Evolutionary conservation across 2,797 vertebrate species (phyloP).

Genomic region (Cygnus olor): DNA sequence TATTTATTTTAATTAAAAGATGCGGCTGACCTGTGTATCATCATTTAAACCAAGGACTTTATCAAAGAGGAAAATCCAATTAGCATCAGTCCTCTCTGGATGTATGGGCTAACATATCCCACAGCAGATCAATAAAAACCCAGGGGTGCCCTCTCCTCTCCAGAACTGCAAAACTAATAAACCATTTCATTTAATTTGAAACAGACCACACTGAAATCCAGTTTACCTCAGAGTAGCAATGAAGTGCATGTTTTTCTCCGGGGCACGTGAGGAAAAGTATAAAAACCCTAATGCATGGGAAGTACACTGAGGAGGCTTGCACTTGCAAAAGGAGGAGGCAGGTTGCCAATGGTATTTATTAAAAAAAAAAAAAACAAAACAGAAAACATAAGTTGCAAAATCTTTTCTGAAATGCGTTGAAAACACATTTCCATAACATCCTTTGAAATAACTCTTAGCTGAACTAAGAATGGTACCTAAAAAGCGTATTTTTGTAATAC

Average conservation of each 20-base stretch:
- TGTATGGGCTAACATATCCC: conserved; percentile 19
- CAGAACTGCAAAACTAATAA: conserved; percentile 62
- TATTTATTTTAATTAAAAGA: conserved; percentile 44
- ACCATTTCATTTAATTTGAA: conserved; percentile 59
- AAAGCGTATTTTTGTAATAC: neutral
- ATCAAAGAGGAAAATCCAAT: conserved; percentile 59
- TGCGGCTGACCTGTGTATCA: neutral
- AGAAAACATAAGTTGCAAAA: neutral
- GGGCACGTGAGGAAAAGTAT: neutral
- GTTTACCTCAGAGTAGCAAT: conserved; percentile 42
- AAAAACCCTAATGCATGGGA: neutral
- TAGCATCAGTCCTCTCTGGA: conserved; percentile 39
- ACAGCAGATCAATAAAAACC: conserved; percentile 46
- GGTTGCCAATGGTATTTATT: neutral
- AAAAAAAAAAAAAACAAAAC: neutral
- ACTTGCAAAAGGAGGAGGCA: neutral
- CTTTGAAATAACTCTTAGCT: neutral
- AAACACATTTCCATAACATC: neutral
- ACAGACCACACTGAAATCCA: conserved; percentile 30
- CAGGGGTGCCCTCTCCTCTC: conserved; percentile 40
- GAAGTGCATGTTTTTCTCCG: conserved; percentile 12
- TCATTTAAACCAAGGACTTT: conserved; percentile 52
- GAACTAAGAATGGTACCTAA: neutral
- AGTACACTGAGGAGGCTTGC: neutral
- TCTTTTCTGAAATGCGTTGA: neutral